These are phyloP conservation scores for Cephus nigrinus DNA, from an alignment of 2,888 invertebrate genomes.

Conservation along the genomic window DNA sequence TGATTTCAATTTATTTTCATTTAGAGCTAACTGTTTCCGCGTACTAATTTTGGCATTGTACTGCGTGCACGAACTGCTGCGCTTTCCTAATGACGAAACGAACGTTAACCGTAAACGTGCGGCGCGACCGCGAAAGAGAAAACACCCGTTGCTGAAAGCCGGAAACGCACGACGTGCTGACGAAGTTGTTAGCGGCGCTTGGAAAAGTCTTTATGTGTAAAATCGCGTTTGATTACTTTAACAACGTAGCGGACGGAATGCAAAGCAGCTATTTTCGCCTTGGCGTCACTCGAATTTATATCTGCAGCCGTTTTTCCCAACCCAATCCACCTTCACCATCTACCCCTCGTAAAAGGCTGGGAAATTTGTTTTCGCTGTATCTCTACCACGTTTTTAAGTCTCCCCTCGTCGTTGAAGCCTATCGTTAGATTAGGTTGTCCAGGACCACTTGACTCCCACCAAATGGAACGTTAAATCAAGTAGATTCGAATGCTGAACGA, in stretches of 20 bases:
- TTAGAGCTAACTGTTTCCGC: not conserved
- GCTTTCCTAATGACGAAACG: not conserved
- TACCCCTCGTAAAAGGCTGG: not conserved
- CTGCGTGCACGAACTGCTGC: not conserved
- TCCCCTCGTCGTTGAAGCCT: not conserved
- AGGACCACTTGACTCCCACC: not conserved
- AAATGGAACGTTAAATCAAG: not conserved
- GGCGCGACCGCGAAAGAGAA: not conserved
- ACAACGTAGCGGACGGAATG: slow-evolving; percentile 8
- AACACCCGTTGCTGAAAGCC: not conserved
- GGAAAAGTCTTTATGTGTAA: slow-evolving; percentile 20
- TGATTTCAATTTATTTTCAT: not conserved
- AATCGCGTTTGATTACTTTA: slow-evolving; percentile 23
- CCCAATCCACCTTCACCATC: not conserved
- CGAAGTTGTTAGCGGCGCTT: not conserved
- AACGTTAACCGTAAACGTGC: not conserved
- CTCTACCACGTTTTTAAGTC: not conserved
- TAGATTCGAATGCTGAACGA: not conserved
- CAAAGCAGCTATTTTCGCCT: slow-evolving; percentile 24
- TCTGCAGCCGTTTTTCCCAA: not conserved
- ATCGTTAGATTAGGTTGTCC: not conserved
- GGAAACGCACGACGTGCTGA: not conserved
- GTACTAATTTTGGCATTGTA: not conserved
- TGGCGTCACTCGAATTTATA: slow-evolving; percentile 7
- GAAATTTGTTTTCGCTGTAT: slow-evolving; percentile 9